phyloP scores from a whole-genome alignment of 1,140 invertebrate species.

The Pogonognathellus flavescens region DNA sequence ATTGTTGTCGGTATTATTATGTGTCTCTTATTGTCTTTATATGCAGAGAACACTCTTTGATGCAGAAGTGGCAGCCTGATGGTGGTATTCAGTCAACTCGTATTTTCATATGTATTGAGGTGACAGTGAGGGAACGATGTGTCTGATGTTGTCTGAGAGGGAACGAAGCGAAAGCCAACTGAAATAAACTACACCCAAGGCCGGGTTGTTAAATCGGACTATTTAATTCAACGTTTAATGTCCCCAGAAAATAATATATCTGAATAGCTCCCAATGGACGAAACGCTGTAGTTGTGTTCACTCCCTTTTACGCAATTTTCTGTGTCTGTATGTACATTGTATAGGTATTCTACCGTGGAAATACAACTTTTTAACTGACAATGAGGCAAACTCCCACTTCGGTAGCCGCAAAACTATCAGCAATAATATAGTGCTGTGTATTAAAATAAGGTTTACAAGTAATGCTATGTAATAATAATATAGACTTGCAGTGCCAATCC shows the following conservation, averaged over 20 bases:
- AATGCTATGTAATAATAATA: no score
- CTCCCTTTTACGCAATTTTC: not conserved
- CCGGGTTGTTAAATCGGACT: not conserved
- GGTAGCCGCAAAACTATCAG: no score
- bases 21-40: not conserved
- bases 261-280: conserved; percentile 33
- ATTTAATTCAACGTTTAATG: conserved; percentile 49
- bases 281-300: not conserved
- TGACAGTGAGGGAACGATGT: conserved; percentile 45
- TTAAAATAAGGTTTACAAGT: no score
- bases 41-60: not conserved
- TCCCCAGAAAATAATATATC: conserved; percentile 45
- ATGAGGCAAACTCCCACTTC: no score
- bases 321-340: no score
- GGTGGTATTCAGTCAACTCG: not conserved
- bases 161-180: conserved; percentile 10
- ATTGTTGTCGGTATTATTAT: conserved; percentile 11
- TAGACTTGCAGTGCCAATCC: no score
- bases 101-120: conserved; percentile 17
- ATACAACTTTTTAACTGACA: no score
- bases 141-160: conserved; percentile 10
- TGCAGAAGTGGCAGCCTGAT: not conserved
- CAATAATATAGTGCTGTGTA: no score
- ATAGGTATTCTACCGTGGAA: no score
- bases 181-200: not conserved